A percentile compares a stretch with the other conserved stretches of the same genome.
These are phyloP conservation scores for Naja naja DNA, from an alignment of 2,113 vertebrate genomes.

Conservation along the genomic window DNA sequence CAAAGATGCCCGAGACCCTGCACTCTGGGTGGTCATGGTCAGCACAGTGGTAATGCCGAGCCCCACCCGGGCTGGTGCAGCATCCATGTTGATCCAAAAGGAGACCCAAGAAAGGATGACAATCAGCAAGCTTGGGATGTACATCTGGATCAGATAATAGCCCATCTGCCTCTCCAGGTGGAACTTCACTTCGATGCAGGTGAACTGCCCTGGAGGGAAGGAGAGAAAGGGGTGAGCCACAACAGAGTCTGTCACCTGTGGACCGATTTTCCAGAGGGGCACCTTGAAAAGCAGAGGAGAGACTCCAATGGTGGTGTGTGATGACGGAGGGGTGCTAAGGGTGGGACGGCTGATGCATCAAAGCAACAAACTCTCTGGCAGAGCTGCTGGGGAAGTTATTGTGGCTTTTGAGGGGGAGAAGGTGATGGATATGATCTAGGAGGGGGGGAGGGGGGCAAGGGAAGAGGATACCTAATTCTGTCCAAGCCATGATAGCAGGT, in stretches of 20 bases:
- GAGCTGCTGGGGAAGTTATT: background rate
- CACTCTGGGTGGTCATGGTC: slow-evolving; percentile 93
- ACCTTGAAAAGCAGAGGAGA: background rate
- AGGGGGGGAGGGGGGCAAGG: background rate
- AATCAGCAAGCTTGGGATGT: slow-evolving; percentile 91
- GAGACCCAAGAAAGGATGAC: slow-evolving; percentile 94
- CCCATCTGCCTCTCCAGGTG: slow-evolving; percentile 93
- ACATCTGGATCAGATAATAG: slow-evolving; percentile 96
- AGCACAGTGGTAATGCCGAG: slow-evolving; percentile 91
- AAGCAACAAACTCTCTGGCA: background rate
- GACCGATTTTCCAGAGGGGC: background rate
- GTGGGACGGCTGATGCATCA: background rate
- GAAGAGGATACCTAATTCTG: background rate
- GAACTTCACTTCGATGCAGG: slow-evolving; percentile 93
- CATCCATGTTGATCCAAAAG: slow-evolving; percentile 96
- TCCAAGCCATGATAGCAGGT: background rate
- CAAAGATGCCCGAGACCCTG: slow-evolving; percentile 86
- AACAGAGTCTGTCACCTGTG: too few relatives aligned
- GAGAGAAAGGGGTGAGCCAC: accelerated
- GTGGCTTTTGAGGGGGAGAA: background rate
- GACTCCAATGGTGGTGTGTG: background rate
- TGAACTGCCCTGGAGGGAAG: slow-evolving; percentile 82
- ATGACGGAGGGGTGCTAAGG: background rate
- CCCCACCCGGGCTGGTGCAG: slow-evolving; percentile 86
- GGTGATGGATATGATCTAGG: background rate